phyloP scores from a whole-genome alignment of 35 echinoderm and acorn worm species.

The Holothuria glaberrima region DNA sequence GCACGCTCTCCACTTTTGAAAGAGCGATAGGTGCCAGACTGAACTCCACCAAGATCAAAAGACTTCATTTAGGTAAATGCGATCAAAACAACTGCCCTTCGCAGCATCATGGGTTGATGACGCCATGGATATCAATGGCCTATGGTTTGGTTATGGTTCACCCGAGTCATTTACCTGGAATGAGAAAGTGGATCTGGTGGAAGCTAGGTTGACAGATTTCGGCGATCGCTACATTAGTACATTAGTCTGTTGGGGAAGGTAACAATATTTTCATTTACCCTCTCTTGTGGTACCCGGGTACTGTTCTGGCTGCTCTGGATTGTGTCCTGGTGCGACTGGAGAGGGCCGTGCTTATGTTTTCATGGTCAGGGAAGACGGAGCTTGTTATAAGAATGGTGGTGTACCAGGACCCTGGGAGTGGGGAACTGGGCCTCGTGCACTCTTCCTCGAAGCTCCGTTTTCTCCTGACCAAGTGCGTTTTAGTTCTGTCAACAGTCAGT shows the following conservation, averaged over 20 bases:
- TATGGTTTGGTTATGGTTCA: constrained; percentile 11
- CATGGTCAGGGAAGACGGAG: constrained; percentile 4
- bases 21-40: constrained; percentile 5
- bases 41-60: background rate
- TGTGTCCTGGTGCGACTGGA: background rate
- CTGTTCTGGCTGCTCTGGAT: background rate
- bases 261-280: background rate
- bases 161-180: background rate
- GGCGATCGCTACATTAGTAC: background rate
- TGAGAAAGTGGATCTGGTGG: background rate
- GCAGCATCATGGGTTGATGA: background rate
- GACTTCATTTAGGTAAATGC: background rate
- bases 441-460: constrained; percentile 10
- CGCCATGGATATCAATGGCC: background rate
- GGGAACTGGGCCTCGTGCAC: background rate
- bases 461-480: background rate
- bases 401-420: background rate
- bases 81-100: background rate
- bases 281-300: too few species aligned
- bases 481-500: background rate
- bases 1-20: background rate
- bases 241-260: background rate
- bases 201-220: background rate
- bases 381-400: background rate
- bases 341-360: background rate